A percentile compares a stretch with the other conserved stretches of the same genome.
These are phyloP conservation scores for Drosophila micromelanica DNA, from an alignment of 1,140 invertebrate species.

Conservation along the genomic window DNA sequence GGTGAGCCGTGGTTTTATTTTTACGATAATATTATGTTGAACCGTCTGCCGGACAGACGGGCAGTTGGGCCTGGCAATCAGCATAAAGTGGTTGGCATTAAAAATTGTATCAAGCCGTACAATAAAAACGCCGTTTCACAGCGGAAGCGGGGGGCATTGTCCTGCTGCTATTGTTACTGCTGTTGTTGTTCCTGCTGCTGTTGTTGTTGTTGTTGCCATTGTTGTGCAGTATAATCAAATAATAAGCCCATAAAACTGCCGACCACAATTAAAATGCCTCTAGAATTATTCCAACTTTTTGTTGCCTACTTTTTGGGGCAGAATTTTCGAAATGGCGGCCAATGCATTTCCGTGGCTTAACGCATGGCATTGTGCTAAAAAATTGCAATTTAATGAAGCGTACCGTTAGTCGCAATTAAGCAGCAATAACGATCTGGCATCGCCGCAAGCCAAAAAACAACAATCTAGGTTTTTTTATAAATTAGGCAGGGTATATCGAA, in stretches of 20 bases:
- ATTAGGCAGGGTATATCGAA: neutral
- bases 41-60: conserved; percentile 29
- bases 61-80: conserved; percentile 64
- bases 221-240: conserved; percentile 61
- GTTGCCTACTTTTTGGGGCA: conserved; percentile 55
- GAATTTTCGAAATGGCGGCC: conserved; percentile 8
- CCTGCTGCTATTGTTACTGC: conserved; percentile 21
- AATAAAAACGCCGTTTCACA: conserved; percentile 71
- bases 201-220: conserved; percentile 5
- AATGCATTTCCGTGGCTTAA: conserved; percentile 69
- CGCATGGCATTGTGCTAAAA: conserved; percentile 39
- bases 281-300: conserved; percentile 50
- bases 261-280: conserved; percentile 73
- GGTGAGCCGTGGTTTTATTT: conserved; percentile 61
- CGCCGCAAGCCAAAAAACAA: conserved; percentile 27
- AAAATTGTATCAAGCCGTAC: conserved; percentile 76
- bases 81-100: conserved; percentile 80
- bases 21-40: conserved; percentile 77
- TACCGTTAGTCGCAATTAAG: conserved; percentile 69
- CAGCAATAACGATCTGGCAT: conserved; percentile 53
- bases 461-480: conserved; percentile 6
- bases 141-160: conserved; percentile 44
- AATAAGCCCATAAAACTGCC: conserved; percentile 77
- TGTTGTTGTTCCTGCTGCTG: conserved; percentile 6
- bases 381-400: conserved; percentile 79